Percentiles rank a stretch among this genome's conserved stretches.
Conservation (phyloP, 2,113 vertebrate species). For the Corynorhinus townsendii region DNA sequence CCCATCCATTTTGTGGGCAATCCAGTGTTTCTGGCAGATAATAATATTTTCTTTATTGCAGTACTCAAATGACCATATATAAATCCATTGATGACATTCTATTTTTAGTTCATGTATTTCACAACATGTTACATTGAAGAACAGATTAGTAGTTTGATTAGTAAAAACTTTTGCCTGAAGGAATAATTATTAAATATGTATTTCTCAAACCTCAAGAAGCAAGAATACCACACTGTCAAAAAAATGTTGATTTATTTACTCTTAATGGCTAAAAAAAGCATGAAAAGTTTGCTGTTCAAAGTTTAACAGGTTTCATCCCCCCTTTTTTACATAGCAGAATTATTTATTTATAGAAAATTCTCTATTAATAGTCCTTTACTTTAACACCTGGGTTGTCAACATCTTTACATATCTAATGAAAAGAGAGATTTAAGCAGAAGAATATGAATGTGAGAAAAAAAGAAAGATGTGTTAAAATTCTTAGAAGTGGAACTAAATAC, state of each 20-base stretch:
- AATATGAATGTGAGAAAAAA: neutral
- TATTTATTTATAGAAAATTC: constrained; percentile 26
- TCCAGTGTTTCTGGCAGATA: neutral
- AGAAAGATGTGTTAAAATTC: neutral
- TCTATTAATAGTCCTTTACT: constrained; percentile 16
- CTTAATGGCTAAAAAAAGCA: neutral
- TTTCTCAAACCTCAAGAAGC: constrained; percentile 6
- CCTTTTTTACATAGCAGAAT: neutral
- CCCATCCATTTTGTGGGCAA: neutral
- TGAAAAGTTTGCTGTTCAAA: neutral
- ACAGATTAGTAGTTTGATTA: constrained; percentile 53
- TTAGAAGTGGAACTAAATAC: neutral
- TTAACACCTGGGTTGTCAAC: neutral
- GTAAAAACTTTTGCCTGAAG: constrained; percentile 63
- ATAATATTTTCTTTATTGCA: neutral
- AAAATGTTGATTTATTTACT: neutral
- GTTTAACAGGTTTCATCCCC: neutral
- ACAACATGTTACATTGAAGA: constrained; percentile 15
- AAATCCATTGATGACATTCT: constrained; percentile 20
- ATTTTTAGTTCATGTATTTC: neutral
- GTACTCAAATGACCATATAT: neutral
- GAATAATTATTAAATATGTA: neutral
- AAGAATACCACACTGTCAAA: neutral
- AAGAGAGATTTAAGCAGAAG: neutral
- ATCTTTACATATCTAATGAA: neutral